phyloP scores from a whole-genome alignment of 2,888 invertebrate species.

The Acanthosoma haemorrhoidale region DNA sequence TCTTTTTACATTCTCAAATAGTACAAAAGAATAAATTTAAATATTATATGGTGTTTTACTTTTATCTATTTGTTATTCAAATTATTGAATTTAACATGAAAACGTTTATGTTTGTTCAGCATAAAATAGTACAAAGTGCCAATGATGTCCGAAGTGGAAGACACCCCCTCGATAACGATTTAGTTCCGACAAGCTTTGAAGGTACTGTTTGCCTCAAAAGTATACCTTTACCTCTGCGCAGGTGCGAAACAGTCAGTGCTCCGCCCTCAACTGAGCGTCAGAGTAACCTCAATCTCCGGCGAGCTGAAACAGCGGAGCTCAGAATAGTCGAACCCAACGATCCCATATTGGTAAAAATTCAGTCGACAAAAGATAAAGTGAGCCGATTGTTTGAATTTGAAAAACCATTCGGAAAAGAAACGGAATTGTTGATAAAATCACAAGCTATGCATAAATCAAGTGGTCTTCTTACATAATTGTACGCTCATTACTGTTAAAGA shows the following conservation, averaged over 20 bases:
- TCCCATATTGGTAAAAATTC: slow-evolving; percentile 32
- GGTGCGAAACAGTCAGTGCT: neutral
- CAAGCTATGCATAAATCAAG: slow-evolving; percentile 29
- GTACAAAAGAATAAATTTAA: no score
- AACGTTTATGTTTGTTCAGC: no score
- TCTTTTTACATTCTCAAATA: no score
- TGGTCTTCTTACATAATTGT: slow-evolving; percentile 4
- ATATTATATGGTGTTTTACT: no score
- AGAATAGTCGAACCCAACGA: slow-evolving; percentile 39
- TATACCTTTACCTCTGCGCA: slow-evolving; percentile 55
- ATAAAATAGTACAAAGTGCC: slow-evolving; percentile 42
- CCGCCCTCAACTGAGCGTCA: neutral
- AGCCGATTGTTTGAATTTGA: slow-evolving; percentile 35
- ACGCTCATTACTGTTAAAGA: no score
- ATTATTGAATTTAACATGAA: no score
- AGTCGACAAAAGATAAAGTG: slow-evolving; percentile 36
- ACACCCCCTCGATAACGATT: slow-evolving; percentile 69
- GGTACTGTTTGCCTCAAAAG: slow-evolving; percentile 75
- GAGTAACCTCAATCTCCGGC: slow-evolving; percentile 6
- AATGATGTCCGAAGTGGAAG: slow-evolving; percentile 36
- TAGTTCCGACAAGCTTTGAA: slow-evolving; percentile 73
- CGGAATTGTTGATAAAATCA: slow-evolving; percentile 38
- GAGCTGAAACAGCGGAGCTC: slow-evolving; percentile 35
- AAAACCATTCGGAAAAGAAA: slow-evolving; percentile 38
- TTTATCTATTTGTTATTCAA: no score